Base-by-base conservation (phyloP, 2,888 invertebrate genomes). In the Pterostichus madidus region DNA sequence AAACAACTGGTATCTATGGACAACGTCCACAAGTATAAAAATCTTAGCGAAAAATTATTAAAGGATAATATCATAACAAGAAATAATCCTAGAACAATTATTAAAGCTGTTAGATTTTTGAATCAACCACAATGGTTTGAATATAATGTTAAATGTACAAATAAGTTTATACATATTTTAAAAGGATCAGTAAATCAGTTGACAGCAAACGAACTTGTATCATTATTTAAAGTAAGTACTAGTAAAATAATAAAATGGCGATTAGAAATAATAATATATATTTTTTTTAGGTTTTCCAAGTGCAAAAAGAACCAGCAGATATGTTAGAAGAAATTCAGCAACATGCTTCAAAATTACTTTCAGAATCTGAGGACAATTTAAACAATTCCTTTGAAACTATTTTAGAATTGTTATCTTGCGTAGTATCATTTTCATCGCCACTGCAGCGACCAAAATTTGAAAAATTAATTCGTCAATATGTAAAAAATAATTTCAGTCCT, bases 281-380 rank as follows among this genome's bases (percentile, higher is more conserved):
- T 71, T 79, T 87, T 2, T 89, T 87, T 78, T 86, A 91, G 87
- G 87, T 91, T 44, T 90, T 91, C 85, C 89, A 91, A 86, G 91
- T 88, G 82, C 91, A 92, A 83, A 87, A 90, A 83, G 92, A 92
- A 86, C 92, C 93, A 1, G 91, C 91, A 0, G 86, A 87, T 2
- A 85, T 92, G 2, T 85, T 91, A 0, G 88, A 88, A 59, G 89
- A 89, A 44, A 87, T 92, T 0, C 90, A 91, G 61, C 85, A 89
- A 75, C 88, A 88, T 39, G 89, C 91, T 0, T 89, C 89, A 64
- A 87, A 88, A 82, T 86, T 89, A 53, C 85, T 91, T 31, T 85
- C 88, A 76, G 86, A 88, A 84, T 85, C 89, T 44, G 88, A 89
- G 75, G 89, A 90, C 0, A 86, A 86, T 86, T 11, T 84, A 87